Percentiles rank a stretch among this genome's conserved stretches.
Evolutionary conservation across 2,113 vertebrate species (phyloP).

Genomic region (Gobio gobio): DNA sequence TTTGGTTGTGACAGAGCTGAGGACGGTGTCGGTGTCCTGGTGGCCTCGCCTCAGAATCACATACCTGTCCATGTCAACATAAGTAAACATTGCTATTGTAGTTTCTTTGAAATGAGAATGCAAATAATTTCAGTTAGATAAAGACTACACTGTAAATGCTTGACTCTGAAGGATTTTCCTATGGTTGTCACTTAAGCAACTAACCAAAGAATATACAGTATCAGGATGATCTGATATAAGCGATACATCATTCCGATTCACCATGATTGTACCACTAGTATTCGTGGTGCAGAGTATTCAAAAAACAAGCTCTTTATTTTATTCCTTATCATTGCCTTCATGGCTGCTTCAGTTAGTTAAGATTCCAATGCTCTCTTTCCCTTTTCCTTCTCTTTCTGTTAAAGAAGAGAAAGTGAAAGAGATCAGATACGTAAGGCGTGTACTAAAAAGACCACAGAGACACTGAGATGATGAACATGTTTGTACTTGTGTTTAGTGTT

Average conservation of each 20-base stretch:
- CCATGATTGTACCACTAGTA: neutral
- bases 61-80: too few relatives aligned
- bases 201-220: neutral
- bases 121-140: neutral
- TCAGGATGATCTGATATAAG: neutral
- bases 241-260: fast-evolving
- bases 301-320: neutral
- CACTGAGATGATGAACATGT: neutral
- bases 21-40: too few relatives aligned
- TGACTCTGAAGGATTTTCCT: too few relatives aligned
- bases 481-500: too few relatives aligned
- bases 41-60: too few relatives aligned
- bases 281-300: neutral
- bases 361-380: neutral
- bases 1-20: too few relatives aligned
- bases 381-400: neutral
- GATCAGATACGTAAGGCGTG: neutral
- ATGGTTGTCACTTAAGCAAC: neutral
- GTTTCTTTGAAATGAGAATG: neutral
- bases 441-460: neutral
- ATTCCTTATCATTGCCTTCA: neutral
- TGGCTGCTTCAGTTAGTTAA: neutral
- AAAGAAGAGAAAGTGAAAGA: neutral
- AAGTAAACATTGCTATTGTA: neutral
- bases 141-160: too few relatives aligned